Conservation (phyloP, 2,797 vertebrate species). For the Tolypeutes matacus region DNA sequence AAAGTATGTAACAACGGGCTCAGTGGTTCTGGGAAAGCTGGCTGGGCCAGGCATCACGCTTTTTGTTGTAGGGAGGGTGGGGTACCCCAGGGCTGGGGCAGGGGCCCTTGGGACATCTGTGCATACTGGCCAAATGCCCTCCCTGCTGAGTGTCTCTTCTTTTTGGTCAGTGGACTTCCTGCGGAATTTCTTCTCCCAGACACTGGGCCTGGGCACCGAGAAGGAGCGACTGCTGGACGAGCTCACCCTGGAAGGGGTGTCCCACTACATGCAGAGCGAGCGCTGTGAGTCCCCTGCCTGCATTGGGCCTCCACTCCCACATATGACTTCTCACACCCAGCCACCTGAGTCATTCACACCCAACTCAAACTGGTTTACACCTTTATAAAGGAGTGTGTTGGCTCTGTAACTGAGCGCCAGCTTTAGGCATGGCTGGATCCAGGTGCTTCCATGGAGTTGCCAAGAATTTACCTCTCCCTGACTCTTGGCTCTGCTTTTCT, state of each 20-base stretch:
- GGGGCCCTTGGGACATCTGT: no score
- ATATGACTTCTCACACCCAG: background rate
- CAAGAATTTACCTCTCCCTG: background rate
- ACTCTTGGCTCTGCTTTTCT: background rate
- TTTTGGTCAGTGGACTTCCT: constrained; percentile 93
- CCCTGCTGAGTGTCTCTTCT: background rate
- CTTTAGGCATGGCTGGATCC: background rate
- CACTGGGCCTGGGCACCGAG: constrained; percentile 89
- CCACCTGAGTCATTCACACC: background rate
- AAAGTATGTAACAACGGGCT: background rate
- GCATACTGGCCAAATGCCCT: background rate
- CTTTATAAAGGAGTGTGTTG: background rate
- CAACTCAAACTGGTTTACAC: background rate
- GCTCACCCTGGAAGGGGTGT: constrained; percentile 92
- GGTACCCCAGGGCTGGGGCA: background rate
- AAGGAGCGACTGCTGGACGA: constrained; percentile 93
- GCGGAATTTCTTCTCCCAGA: constrained; percentile 92
- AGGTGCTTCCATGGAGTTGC: background rate
- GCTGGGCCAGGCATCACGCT: background rate
- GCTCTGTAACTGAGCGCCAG: background rate
- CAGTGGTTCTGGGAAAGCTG: background rate
- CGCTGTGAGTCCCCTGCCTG: constrained; percentile 90
- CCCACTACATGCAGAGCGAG: constrained; percentile 92
- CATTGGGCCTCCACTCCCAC: background rate
- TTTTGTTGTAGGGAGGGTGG: background rate